Conservation (phyloP, 2,113 vertebrate species). For the Sitta europaea region DNA sequence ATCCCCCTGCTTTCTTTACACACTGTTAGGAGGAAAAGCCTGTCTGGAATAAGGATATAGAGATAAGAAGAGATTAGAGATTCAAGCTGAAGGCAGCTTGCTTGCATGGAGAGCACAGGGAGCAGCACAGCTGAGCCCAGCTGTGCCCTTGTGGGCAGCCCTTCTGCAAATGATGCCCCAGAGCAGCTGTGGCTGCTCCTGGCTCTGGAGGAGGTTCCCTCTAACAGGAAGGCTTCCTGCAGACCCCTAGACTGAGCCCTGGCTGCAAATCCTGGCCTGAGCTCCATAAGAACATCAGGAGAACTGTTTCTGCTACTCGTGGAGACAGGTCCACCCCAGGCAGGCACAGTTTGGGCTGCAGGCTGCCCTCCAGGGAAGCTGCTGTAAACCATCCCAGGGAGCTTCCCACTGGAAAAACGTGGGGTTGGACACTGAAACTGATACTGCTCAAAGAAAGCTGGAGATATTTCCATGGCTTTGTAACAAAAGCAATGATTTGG, state of each 20-base stretch:
- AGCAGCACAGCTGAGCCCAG: not conserved
- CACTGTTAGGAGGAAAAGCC: not conserved
- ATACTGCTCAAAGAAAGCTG: not conserved
- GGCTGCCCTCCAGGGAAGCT: not conserved
- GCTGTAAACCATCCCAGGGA: not conserved
- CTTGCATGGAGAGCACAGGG: not conserved
- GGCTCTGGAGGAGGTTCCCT: not conserved
- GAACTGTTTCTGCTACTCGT: not conserved
- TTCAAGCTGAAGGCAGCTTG: not conserved
- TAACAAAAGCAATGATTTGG: not conserved
- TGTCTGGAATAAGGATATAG: conserved; percentile 43
- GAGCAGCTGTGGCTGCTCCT: not conserved
- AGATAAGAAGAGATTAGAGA: conserved; percentile 42
- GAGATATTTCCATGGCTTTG: not conserved
- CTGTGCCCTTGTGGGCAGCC: not conserved
- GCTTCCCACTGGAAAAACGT: not conserved
- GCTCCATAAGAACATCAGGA: not conserved
- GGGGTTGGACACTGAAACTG: not conserved
- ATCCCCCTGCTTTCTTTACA: conserved; percentile 10
- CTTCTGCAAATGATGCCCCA: not conserved
- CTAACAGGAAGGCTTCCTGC: not conserved
- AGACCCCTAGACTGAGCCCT: not conserved
- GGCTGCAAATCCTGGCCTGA: not conserved
- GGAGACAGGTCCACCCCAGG: not conserved
- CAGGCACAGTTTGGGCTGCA: not conserved